Conservation (phyloP, 2,888 invertebrate genomes). For the Athalia cordata region DNA sequence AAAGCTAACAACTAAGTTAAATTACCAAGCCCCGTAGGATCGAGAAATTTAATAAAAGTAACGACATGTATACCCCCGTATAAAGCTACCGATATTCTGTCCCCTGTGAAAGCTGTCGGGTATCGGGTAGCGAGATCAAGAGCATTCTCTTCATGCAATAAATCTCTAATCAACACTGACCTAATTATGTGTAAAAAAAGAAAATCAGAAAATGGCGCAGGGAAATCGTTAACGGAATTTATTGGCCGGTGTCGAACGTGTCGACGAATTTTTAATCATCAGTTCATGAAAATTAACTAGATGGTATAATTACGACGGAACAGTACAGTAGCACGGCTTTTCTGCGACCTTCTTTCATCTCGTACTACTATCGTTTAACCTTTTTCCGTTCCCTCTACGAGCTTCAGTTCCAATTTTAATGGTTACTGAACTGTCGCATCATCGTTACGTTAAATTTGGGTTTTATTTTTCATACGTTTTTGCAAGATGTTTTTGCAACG, state of each 20-base stretch:
- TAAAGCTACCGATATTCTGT: background rate
- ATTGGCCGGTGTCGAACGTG: too few relatives aligned
- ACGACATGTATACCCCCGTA: conserved; percentile 45
- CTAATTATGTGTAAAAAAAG: background rate
- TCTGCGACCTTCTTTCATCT: background rate
- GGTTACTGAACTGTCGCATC: background rate
- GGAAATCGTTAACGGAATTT: too few relatives aligned
- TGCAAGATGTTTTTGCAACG: too few relatives aligned
- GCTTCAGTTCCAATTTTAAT: conserved; percentile 20
- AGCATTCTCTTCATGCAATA: conserved; percentile 44
- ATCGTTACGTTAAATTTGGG: background rate
- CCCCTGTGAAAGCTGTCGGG: conserved; percentile 9
- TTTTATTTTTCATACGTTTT: too few relatives aligned
- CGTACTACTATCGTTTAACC: conserved; percentile 1
- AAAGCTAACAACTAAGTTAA: conserved; percentile 40
- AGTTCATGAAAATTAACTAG: too few relatives aligned
- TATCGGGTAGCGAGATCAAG: conserved; percentile 17
- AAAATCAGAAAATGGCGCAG: too few relatives aligned
- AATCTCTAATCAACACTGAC: conserved; percentile 48
- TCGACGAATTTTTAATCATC: too few relatives aligned
- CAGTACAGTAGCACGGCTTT: conserved; percentile 17
- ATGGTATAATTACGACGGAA: conserved; percentile 15
- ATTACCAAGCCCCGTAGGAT: conserved; percentile 47
- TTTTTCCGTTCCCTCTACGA: conserved; percentile 17
- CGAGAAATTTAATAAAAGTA: conserved; percentile 52